These are phyloP conservation scores for Myotis pilosus DNA, from an alignment of 2,797 vertebrate genomes.

Conservation along the genomic window DNA sequence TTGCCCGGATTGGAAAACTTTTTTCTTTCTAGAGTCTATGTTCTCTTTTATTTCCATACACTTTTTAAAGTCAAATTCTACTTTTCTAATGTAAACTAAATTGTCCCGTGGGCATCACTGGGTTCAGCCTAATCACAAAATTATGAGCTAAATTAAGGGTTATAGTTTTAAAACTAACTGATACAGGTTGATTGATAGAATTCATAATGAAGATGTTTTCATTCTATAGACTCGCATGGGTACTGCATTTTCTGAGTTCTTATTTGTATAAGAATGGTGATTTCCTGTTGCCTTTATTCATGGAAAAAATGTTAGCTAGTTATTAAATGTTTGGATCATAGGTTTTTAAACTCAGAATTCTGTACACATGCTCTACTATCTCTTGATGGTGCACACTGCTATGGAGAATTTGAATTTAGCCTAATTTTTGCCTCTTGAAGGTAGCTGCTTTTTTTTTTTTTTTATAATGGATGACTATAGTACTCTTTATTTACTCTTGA, in stretches of 20 bases:
- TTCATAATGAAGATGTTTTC: neutral
- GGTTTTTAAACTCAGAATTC: neutral
- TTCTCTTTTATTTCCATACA: too few relatives aligned
- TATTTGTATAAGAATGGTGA: neutral
- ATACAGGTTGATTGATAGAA: neutral
- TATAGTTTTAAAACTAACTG: neutral
- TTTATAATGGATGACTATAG: neutral
- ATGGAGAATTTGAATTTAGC: neutral
- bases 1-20: neutral
- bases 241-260: neutral
- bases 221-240: neutral
- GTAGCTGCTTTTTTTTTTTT: neutral
- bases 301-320: neutral
- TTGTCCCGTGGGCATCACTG: too few relatives aligned
- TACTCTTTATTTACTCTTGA: neutral
- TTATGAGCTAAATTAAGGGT: neutral
- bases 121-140: neutral
- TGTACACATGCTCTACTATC: neutral
- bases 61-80: too few relatives aligned
- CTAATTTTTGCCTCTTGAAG: neutral
- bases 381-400: neutral
- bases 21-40: too few relatives aligned
- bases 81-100: too few relatives aligned
- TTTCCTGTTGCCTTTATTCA: neutral
- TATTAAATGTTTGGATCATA: neutral